A percentile compares a stretch with the other conserved stretches of the same genome.
Conservation (phyloP, 2,797 vertebrate species). For the Rousettus madagascariensis region DNA sequence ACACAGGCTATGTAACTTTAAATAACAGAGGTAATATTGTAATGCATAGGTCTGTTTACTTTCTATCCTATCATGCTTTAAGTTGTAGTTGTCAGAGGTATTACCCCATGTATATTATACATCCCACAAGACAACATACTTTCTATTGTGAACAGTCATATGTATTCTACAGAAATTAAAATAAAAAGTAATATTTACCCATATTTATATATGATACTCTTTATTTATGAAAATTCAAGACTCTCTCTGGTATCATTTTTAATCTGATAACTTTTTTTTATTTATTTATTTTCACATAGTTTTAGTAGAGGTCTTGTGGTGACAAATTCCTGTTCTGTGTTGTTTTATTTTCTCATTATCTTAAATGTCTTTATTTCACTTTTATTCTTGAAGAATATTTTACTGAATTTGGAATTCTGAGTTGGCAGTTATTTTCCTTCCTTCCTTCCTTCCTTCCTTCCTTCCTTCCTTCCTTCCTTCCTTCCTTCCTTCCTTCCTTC, state of each 20-base stretch:
- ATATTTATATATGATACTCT: not conserved
- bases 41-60: not conserved
- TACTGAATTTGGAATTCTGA: not conserved
- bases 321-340: not conserved
- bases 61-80: not conserved
- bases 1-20: not conserved
- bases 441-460: no score
- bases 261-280: not conserved
- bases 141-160: not conserved
- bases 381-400: constrained; percentile 7
- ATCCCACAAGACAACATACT: not conserved
- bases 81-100: not conserved
- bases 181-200: not conserved
- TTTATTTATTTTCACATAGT: not conserved
- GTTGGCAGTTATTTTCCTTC: not conserved
- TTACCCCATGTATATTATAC: not conserved
- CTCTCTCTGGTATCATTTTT: constrained; percentile 7
- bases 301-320: not conserved
- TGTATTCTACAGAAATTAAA: not conserved
- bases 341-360: not conserved
- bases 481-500: no score
- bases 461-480: no score
- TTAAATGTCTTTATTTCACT: not conserved
- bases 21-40: not conserved
- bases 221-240: not conserved